phyloP scores from a whole-genome alignment of 2,888 invertebrate species.

The Andricus curvator region DNA sequence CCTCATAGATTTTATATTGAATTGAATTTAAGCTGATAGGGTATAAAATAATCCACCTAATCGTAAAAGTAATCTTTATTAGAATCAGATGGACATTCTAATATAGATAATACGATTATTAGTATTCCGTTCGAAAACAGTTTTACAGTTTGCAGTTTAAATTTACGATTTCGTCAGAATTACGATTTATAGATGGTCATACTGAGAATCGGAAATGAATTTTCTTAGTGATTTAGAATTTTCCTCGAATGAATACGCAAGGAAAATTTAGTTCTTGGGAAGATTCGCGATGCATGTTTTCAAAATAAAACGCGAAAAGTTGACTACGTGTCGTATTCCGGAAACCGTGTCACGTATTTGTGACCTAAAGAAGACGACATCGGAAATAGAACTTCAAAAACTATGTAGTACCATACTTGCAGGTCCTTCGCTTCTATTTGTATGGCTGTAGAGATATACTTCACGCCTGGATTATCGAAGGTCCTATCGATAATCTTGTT shows the following conservation, averaged over 20 bases:
- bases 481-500: constrained; percentile 40
- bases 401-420: neutral
- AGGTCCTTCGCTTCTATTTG: constrained; percentile 12
- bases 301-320: constrained; percentile 22
- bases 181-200: constrained; percentile 1
- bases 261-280: neutral
- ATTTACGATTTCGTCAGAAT: neutral
- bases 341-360: constrained; percentile 33
- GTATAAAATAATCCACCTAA: neutral
- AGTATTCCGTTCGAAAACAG: neutral
- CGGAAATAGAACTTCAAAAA: constrained; percentile 25
- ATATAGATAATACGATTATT: constrained; percentile 8
- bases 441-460: constrained; percentile 17
- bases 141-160: neutral
- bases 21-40: neutral
- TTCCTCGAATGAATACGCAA: neutral
- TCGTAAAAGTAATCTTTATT: neutral
- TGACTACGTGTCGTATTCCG: constrained; percentile 21
- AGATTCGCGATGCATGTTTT: constrained; percentile 30
- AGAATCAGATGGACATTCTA: neutral
- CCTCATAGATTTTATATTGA: neutral
- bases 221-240: neutral
- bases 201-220: constrained; percentile 26
- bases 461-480: constrained; percentile 39
- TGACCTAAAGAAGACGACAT: constrained; percentile 13